phyloP scores from a whole-genome alignment of 30 jellyfish, hydroid and myxozoan species.

The Cassiopea xamachana region DNA sequence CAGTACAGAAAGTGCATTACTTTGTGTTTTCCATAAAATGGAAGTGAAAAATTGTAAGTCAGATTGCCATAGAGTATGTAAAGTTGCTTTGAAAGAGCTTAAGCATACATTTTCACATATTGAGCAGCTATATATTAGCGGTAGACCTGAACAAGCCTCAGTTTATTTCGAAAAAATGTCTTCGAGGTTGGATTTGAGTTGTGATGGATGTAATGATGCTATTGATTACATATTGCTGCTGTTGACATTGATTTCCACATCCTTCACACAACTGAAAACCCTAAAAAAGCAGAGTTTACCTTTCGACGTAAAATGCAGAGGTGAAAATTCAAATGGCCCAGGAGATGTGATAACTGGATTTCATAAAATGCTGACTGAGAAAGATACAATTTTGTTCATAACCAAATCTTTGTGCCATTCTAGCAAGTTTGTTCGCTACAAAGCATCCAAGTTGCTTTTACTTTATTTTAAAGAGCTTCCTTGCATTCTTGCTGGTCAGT shows the following conservation, averaged over 20 bases:
- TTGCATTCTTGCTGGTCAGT: not conserved
- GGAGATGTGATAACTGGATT: not conserved
- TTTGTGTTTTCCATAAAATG: not conserved
- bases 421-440: slow-evolving; percentile 20
- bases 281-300: not conserved
- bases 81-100: not conserved
- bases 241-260: not conserved
- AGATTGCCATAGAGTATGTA: not conserved
- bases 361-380: not conserved
- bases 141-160: not conserved
- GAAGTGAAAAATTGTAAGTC: not conserved
- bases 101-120: not conserved
- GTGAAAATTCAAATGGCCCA: not conserved
- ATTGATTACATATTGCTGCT: not conserved
- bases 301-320: not conserved
- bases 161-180: not conserved
- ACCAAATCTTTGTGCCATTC: not conserved
- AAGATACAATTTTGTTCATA: not conserved
- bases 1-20: not conserved
- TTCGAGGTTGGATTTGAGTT: not conserved
- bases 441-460: slow-evolving; percentile 21
- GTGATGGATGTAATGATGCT: not conserved
- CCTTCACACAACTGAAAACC: not conserved
- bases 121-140: not conserved
- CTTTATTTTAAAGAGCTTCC: not conserved